phyloP scores from a whole-genome alignment of 2,113 vertebrate species.

The Pitta sordida region DNA sequence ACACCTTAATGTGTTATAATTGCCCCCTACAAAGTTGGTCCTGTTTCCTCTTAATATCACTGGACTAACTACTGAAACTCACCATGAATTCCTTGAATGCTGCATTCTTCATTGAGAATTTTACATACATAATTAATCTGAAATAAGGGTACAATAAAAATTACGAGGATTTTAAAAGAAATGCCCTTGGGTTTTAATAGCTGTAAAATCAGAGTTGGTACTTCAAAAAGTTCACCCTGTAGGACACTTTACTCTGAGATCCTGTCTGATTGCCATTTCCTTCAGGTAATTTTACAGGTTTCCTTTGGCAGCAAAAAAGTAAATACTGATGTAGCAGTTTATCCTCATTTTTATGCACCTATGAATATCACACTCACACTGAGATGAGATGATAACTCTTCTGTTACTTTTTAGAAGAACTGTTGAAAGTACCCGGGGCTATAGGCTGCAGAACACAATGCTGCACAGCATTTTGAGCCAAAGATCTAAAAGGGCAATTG shows the following conservation, averaged over 20 bases:
- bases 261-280: conserved; percentile 50
- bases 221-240: conserved; percentile 63
- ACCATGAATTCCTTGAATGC: conserved; percentile 32
- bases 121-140: conserved; percentile 51
- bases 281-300: conserved; percentile 44
- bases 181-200: conserved; percentile 30
- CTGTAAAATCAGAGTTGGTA: conserved; percentile 48
- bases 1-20: conserved; percentile 72
- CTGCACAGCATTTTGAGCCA: background rate
- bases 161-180: background rate
- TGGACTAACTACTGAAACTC: conserved; percentile 67
- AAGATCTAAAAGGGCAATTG: background rate
- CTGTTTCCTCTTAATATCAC: conserved; percentile 64
- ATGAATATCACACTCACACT: background rate
- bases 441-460: background rate
- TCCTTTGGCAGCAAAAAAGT: background rate
- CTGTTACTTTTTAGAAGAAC: background rate
- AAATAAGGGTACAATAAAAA: conserved; percentile 29
- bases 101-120: conserved; percentile 34
- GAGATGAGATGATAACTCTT: background rate
- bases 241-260: conserved; percentile 53
- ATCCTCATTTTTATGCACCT: conserved; percentile 3
- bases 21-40: conserved; percentile 70
- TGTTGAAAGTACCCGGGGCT: background rate
- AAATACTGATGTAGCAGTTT: background rate